Evolutionary conservation across 1,140 invertebrate genomes (phyloP), one percentile per base, ranked within the genome.

Genomic region (Caenorhabditis elegans): DNA sequence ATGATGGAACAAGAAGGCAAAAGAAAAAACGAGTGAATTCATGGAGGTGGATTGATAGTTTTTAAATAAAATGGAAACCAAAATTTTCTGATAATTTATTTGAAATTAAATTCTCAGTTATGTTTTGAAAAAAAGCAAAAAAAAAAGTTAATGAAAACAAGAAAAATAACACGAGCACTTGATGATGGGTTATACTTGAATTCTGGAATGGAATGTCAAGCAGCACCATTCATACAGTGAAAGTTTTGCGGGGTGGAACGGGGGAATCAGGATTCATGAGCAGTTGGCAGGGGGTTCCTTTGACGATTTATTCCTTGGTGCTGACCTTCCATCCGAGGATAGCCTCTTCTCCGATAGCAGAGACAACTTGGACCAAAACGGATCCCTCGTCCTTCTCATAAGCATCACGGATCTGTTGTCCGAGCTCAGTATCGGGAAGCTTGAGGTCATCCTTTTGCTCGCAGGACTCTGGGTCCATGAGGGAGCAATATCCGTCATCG

Each of bases 391-490:
- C 84, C 78, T 86, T 86, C 51, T 86, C 85, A 46, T 83, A 80
- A 31, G 84, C 80, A 15, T 82, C 84, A 47, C 79, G 78, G 76
- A 86, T 83, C 48, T 86, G 85, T 34, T 51, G n/a, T 65, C 84
- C 84, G 24, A 86, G 53, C 31, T 86, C 85, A 19, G 82, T 82
- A 15, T 86, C 84, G 19, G 85, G 85, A 17, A 82, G 48, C 19
- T 51, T 46, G 11, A 86, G 49, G 34, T 86, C 84, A 49, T 86
- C 84, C 84, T 86, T 86, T 43, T 46, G 75, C 15, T 86, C 85
- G 46, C 83, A 85, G 31, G 81, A 78, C 39, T 86, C 84, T 3
- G 82, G 78, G 75, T 86, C 79, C 85, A 86, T 83, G n/a, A 86
- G 85, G 70, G 70, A 78, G 70, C 79, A 60, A 82, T 48, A 86